A percentile compares a stretch with the other conserved stretches of the same genome.
These are phyloP conservation scores for Crossaster papposus DNA, from an alignment of 53 echinoderm and acorn worm genomes.

Conservation along the genomic window DNA sequence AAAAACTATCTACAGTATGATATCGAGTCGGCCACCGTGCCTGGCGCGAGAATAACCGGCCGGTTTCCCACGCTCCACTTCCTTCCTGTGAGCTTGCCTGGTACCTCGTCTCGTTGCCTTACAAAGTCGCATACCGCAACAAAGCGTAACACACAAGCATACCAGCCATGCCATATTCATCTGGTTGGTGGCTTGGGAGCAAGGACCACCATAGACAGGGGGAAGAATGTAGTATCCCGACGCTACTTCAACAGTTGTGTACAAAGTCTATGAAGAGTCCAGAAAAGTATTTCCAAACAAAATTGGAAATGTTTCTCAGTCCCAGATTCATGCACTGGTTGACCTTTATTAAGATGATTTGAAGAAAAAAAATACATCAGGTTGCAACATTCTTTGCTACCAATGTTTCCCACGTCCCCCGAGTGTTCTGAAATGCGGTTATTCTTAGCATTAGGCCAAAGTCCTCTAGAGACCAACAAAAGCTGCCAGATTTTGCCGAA, in stretches of 20 bases:
- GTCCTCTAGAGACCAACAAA: not conserved
- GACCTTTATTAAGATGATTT: too few species aligned
- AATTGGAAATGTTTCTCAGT: too few species aligned
- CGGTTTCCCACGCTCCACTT: constrained; percentile 44
- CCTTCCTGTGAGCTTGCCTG: not conserved
- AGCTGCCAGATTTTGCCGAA: not conserved
- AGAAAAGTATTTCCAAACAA: too few species aligned
- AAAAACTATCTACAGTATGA: not conserved
- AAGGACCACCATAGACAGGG: constrained; percentile 23
- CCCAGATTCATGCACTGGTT: too few species aligned
- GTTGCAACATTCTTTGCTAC: too few species aligned
- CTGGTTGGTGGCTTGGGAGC: not conserved
- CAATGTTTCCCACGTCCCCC: constrained; percentile 26
- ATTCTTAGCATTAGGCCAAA: constrained; percentile 32
- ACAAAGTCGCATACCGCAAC: constrained; percentile 1
- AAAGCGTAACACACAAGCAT: constrained; percentile 25
- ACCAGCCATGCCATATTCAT: constrained; percentile 16
- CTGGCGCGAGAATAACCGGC: not conserved
- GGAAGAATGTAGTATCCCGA: too few species aligned
- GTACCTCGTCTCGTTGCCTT: not conserved
- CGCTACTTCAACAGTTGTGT: too few species aligned
- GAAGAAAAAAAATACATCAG: too few species aligned
- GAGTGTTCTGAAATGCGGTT: constrained; percentile 29
- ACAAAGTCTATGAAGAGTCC: too few species aligned
- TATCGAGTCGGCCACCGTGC: not conserved